phyloP scores from a whole-genome alignment of 2,797 vertebrate species.

The Carapus acus region DNA sequence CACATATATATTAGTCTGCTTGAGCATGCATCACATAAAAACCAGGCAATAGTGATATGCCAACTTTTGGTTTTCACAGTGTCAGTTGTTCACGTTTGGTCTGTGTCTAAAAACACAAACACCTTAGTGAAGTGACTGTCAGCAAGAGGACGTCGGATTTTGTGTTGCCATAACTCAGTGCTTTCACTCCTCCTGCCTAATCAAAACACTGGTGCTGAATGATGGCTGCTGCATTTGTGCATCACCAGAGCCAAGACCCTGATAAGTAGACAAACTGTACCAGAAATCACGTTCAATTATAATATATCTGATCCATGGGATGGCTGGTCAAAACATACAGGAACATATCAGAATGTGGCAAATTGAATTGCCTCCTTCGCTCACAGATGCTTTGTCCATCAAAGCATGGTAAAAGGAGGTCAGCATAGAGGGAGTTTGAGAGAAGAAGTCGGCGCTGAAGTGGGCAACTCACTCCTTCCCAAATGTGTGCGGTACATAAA shows the following conservation, averaged over 20 bases:
- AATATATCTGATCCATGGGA: neutral
- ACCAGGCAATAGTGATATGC: no score
- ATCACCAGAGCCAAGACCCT: neutral
- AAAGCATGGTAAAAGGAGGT: slow-evolving; percentile 26
- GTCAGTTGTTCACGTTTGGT: no score
- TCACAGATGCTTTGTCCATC: slow-evolving; percentile 58
- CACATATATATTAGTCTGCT: no score
- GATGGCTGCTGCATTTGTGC: neutral
- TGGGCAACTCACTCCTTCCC: slow-evolving; percentile 9
- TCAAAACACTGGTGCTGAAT: no score
- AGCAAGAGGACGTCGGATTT: no score
- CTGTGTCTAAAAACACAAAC: no score
- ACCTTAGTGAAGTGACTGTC: no score
- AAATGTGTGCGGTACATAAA: slow-evolving; percentile 1
- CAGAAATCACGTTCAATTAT: neutral
- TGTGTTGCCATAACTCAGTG: no score
- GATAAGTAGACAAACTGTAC: neutral
- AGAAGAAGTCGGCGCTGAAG: slow-evolving; percentile 13
- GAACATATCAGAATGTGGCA: slow-evolving; percentile 7
- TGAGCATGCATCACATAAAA: no score
- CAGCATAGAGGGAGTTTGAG: slow-evolving; percentile 14
- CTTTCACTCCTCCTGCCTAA: no score
- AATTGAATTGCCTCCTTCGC: slow-evolving; percentile 15
- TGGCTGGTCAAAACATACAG: slow-evolving; percentile 1
- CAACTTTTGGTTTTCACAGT: no score